A percentile compares a stretch with the other conserved stretches of the same genome.
phyloP scores from a whole-genome alignment of 2,888 invertebrate species.

The Caradrina kadenii region DNA sequence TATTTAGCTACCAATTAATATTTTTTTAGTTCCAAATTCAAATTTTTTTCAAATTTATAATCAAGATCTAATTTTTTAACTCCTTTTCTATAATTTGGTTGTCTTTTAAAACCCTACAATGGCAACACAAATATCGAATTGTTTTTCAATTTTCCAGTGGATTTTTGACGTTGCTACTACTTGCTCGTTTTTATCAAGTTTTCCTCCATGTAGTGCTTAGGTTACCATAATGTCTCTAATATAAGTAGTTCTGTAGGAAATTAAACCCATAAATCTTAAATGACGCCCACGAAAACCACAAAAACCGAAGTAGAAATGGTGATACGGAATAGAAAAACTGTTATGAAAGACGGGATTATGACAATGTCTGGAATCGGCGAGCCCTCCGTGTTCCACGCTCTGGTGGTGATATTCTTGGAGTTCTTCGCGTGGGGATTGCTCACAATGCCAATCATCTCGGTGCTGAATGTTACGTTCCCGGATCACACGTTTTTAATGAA shows the following conservation, averaged over 20 bases:
- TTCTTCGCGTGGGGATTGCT: constrained; percentile 99
- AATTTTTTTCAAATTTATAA: too few species aligned
- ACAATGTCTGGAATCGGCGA: constrained; percentile 97
- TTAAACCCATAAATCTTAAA: constrained; percentile 84
- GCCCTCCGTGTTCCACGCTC: constrained; percentile 99
- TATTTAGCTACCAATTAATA: too few species aligned
- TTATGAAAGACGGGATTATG: constrained; percentile 96
- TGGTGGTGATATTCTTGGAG: constrained; percentile 99
- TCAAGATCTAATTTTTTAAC: too few species aligned
- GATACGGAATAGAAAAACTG: constrained; percentile 96
- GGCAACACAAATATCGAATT: constrained; percentile 84
- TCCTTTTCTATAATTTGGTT: neutral
- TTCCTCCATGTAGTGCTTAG: constrained; percentile 86
- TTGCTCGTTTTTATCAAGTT: constrained; percentile 80
- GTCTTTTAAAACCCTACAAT: constrained; percentile 19
- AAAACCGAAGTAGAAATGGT: constrained; percentile 97
- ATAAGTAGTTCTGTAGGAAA: constrained; percentile 84
- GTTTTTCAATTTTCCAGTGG: constrained; percentile 88
- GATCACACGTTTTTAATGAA: constrained; percentile 99
- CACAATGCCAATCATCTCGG: constrained; percentile 98
- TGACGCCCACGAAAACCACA: constrained; percentile 94
- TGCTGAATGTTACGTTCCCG: constrained; percentile 99
- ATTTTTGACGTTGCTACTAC: constrained; percentile 87
- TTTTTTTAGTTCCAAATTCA: neutral
- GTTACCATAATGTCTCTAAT: constrained; percentile 85